These are phyloP conservation scores for Aselliscus stoliczkanus DNA, from an alignment of 2,797 vertebrate genomes.

Conservation along the genomic window DNA sequence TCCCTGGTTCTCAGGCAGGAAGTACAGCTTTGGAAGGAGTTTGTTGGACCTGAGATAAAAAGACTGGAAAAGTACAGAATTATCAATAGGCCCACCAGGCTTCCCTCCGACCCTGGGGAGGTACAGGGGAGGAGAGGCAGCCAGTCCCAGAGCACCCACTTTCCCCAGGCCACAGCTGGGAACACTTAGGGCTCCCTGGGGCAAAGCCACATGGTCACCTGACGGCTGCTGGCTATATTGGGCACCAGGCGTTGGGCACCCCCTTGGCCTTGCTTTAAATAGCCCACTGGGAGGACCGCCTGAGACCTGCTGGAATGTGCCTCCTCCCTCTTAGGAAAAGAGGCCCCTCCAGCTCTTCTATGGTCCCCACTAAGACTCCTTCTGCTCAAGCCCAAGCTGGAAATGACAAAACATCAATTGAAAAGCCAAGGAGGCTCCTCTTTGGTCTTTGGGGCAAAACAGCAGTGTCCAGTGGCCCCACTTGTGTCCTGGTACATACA, in stretches of 20 bases:
- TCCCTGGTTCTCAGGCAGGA: neutral
- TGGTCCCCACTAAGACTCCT: neutral
- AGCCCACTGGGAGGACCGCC: slow-evolving; percentile 16
- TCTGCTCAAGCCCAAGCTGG: neutral
- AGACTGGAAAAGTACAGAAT: neutral
- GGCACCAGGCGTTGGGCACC: neutral
- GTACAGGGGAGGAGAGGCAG: neutral
- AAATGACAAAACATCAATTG: neutral
- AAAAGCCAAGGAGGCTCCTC: neutral
- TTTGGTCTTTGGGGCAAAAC: neutral
- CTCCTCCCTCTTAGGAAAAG: neutral
- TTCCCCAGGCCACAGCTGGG: neutral
- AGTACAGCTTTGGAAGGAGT: neutral
- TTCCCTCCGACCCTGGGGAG: neutral
- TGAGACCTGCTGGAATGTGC: slow-evolving; percentile 41
- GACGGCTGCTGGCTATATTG: slow-evolving; percentile 39
- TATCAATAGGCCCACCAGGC: neutral
- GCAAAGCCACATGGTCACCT: slow-evolving; percentile 23
- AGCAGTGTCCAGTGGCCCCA: neutral
- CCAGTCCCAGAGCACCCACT: neutral
- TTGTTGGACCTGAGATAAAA: neutral
- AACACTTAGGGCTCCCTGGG: neutral
- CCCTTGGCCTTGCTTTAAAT: slow-evolving; percentile 65
- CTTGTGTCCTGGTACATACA: neutral
- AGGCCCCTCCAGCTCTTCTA: neutral